These are phyloP conservation scores for Diorhabda elongata DNA, from an alignment of 1,140 invertebrate genomes.

Conservation along the genomic window DNA sequence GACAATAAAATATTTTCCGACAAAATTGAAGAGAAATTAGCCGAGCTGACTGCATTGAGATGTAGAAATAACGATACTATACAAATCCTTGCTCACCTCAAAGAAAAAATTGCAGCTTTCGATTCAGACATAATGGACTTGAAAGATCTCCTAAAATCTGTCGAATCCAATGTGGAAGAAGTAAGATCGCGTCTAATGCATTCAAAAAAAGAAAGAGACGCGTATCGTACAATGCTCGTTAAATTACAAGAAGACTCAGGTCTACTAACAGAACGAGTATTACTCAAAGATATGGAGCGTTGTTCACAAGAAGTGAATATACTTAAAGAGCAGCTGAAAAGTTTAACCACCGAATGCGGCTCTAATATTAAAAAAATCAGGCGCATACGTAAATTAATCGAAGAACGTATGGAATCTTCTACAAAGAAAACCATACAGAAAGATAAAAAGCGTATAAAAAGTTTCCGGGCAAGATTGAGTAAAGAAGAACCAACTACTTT, in stretches of 20 bases:
- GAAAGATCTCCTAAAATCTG: not conserved
- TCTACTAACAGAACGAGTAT: slow-evolving; percentile 24
- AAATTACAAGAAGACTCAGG: slow-evolving; percentile 27
- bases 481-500: not conserved
- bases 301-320: slow-evolving; percentile 15
- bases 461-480: too few relatives aligned
- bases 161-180: not conserved
- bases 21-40: slow-evolving; percentile 45
- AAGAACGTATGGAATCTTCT: not conserved
- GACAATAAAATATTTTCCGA: slow-evolving; percentile 43
- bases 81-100: slow-evolving; percentile 41
- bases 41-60: slow-evolving; percentile 38
- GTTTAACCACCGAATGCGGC: slow-evolving; percentile 20
- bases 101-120: slow-evolving; percentile 39
- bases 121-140: slow-evolving; percentile 22
- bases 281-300: slow-evolving; percentile 28
- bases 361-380: slow-evolving; percentile 18
- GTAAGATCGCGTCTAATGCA: slow-evolving; percentile 16
- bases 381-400: not conserved
- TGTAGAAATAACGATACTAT: slow-evolving; percentile 34
- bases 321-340: slow-evolving; percentile 11
- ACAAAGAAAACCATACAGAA: not conserved
- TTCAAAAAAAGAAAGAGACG: slow-evolving; percentile 21
- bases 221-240: slow-evolving; percentile 14
- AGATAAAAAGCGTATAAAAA: too few relatives aligned